Evolutionary conservation across 2,113 vertebrate genomes (phyloP).

Genomic region (Mustelus asterias): DNA sequence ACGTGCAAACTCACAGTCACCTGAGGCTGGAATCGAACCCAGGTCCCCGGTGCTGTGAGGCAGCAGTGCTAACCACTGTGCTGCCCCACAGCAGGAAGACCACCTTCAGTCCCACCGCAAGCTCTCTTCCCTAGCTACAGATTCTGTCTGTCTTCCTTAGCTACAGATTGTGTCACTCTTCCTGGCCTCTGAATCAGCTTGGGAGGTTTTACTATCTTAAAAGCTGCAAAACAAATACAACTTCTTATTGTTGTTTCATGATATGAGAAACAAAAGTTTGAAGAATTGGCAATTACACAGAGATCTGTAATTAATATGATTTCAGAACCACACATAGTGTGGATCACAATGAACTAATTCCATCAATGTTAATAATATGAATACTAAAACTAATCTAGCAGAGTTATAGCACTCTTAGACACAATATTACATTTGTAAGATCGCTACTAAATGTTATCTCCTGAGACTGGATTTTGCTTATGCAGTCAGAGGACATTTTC

Average conservation of each 20-base stretch:
- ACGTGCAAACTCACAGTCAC: too few relatives aligned
- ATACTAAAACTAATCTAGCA: background rate
- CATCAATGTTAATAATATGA: background rate
- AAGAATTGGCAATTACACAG: background rate
- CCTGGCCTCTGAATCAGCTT: background rate
- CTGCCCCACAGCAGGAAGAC: background rate
- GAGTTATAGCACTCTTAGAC: background rate
- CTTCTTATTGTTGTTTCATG: background rate
- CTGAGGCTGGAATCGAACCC: too few relatives aligned
- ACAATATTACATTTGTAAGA: background rate
- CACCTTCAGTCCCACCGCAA: background rate
- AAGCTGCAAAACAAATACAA: background rate
- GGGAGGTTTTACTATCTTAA: background rate
- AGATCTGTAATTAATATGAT: background rate
- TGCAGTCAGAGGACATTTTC: background rate
- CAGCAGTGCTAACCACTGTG: too few relatives aligned
- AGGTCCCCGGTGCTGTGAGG: too few relatives aligned
- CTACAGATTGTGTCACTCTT: too few relatives aligned
- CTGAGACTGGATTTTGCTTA: background rate
- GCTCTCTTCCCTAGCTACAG: background rate
- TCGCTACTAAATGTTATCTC: background rate
- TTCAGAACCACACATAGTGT: background rate
- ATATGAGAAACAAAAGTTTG: background rate
- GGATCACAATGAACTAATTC: background rate
- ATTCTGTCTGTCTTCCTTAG: background rate